phyloP scores from a whole-genome alignment of 2,888 invertebrate species.

The Cheilosia pagana region DNA sequence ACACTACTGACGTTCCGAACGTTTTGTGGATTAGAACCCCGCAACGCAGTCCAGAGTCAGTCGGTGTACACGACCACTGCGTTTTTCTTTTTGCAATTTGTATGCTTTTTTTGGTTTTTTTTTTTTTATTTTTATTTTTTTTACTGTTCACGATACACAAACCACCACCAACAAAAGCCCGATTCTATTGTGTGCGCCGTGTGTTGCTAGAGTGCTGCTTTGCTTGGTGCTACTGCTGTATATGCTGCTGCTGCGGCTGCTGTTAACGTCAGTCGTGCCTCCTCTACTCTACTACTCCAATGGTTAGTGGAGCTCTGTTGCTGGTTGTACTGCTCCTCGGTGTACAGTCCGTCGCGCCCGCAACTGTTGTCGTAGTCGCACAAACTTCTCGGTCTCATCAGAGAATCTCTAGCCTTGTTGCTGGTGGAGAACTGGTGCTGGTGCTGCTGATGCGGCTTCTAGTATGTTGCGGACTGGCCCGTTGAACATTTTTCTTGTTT shows the following conservation, averaged over 20 bases:
- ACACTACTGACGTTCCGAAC: slow-evolving; percentile 78
- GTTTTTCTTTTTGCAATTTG: slow-evolving; percentile 66
- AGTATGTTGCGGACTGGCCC: slow-evolving; percentile 74
- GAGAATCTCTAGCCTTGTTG: slow-evolving; percentile 73
- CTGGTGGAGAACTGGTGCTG: slow-evolving; percentile 63
- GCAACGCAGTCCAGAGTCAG: slow-evolving; percentile 75
- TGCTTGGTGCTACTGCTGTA: slow-evolving; percentile 68
- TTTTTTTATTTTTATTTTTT: slow-evolving; percentile 54
- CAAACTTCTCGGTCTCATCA: slow-evolving; percentile 71
- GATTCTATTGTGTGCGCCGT: slow-evolving; percentile 65
- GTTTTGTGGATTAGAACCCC: slow-evolving; percentile 76
- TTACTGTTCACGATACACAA: slow-evolving; percentile 73
- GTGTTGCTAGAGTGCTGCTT: slow-evolving; percentile 75
- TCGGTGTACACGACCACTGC: slow-evolving; percentile 74
- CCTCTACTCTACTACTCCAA: slow-evolving; percentile 74
- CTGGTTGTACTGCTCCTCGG: slow-evolving; percentile 61
- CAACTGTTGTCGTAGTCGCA: slow-evolving; percentile 56
- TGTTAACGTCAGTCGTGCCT: slow-evolving; percentile 73
- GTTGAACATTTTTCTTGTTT: slow-evolving; percentile 57
- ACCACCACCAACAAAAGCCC: slow-evolving; percentile 72
- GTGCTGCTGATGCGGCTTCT: slow-evolving; percentile 70
- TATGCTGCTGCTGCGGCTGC: slow-evolving; percentile 62
- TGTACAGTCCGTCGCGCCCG: slow-evolving; percentile 56
- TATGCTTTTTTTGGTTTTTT: slow-evolving; percentile 28
- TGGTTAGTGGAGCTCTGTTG: slow-evolving; percentile 69